Evolutionary conservation across 2,888 invertebrate genomes (phyloP).

Genomic region (Calliphora vomitoria): DNA sequence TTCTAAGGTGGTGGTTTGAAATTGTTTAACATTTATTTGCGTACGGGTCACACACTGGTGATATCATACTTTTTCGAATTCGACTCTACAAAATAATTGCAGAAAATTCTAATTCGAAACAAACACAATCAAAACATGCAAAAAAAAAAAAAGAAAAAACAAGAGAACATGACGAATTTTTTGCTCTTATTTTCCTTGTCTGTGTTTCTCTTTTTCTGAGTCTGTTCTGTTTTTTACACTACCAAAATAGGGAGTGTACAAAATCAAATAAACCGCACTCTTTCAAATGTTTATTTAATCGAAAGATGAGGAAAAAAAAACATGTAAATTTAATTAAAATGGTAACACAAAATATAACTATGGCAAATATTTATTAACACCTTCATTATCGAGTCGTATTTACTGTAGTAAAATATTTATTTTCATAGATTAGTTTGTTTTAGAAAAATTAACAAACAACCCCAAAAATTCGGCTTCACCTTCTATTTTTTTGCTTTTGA

Average conservation of each 20-base stretch:
- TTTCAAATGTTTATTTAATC: conserved; percentile 61
- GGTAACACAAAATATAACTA: conserved; percentile 1
- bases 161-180: background rate
- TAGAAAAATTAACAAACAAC: conserved; percentile 39
- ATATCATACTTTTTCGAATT: conserved; percentile 75
- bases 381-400: conserved; percentile 23
- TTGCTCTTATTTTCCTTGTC: conserved; percentile 5
- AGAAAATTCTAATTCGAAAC: conserved; percentile 73
- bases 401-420: background rate
- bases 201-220: conserved; percentile 29
- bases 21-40: conserved; percentile 55
- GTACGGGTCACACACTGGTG: conserved; percentile 65
- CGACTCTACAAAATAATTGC: conserved; percentile 66
- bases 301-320: conserved; percentile 37
- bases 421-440: background rate
- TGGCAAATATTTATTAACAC: conserved; percentile 52
- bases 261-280: conserved; percentile 57
- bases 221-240: conserved; percentile 13
- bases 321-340: conserved; percentile 61
- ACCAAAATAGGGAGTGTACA: conserved; percentile 71
- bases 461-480: conserved; percentile 62
- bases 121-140: conserved; percentile 46
- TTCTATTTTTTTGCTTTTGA: conserved; percentile 38
- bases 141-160: conserved; percentile 25
- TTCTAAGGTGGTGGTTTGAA: conserved; percentile 26